Evolutionary conservation across 2,113 vertebrate genomes (phyloP).

Genomic region (Anhinga anhinga): DNA sequence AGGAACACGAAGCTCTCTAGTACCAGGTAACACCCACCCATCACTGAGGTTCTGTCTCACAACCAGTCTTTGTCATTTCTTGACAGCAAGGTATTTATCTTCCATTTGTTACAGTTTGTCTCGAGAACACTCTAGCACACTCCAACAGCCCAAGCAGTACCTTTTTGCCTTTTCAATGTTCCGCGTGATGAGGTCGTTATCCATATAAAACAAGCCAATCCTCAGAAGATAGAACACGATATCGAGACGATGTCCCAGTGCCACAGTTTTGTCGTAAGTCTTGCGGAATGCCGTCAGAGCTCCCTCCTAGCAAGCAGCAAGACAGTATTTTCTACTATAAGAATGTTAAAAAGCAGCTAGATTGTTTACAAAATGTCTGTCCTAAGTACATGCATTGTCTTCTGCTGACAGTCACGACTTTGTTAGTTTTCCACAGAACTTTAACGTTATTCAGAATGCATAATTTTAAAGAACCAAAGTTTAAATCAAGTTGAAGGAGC

Average conservation of each 20-base stretch:
- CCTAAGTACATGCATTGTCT: rapidly evolving
- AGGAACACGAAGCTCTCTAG: background rate
- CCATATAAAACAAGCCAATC: conserved; percentile 98
- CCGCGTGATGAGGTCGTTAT: conserved; percentile 96
- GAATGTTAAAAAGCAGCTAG: background rate
- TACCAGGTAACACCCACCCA: background rate
- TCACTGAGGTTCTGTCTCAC: background rate
- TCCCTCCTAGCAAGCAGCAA: conserved; percentile 84
- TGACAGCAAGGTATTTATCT: background rate
- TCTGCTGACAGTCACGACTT: rapidly evolving
- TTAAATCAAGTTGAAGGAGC: background rate
- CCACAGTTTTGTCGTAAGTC: conserved; percentile 97
- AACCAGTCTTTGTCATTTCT: background rate
- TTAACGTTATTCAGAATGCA: background rate
- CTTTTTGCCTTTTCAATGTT: conserved; percentile 98
- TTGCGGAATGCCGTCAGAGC: conserved; percentile 94
- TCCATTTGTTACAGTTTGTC: background rate
- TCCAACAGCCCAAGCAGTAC: conserved; percentile 62
- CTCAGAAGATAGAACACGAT: conserved; percentile 97
- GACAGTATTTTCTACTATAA: background rate
- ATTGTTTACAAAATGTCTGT: background rate
- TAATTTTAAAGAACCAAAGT: background rate
- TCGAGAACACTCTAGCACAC: background rate
- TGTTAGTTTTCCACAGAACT: background rate
- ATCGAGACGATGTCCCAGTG: conserved; percentile 92